phyloP scores from a whole-genome alignment of 2,113 vertebrate genomes.

The Merops nubicus region DNA sequence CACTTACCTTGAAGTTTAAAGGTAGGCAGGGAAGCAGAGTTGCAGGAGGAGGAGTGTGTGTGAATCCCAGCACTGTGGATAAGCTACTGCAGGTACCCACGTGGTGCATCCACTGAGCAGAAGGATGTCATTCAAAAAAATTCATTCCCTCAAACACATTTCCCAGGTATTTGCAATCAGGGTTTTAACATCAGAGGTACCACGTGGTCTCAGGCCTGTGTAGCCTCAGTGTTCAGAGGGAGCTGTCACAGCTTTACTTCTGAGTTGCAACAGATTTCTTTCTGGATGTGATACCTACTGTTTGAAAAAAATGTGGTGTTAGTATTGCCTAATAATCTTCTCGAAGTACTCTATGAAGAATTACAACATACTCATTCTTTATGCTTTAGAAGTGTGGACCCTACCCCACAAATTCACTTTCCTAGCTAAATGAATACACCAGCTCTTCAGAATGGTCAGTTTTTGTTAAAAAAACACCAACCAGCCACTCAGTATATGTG shows the following conservation, averaged over 20 bases:
- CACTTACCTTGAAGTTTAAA: background rate
- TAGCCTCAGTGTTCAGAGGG: background rate
- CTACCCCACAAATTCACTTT: background rate
- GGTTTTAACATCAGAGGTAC: background rate
- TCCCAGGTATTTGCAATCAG: background rate
- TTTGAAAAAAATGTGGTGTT: background rate
- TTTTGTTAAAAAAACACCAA: background rate
- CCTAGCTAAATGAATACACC: background rate
- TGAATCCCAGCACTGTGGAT: background rate
- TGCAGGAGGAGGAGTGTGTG: background rate
- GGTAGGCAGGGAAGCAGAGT: too few relatives aligned
- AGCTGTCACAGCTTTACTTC: background rate
- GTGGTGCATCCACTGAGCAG: background rate
- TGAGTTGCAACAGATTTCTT: background rate
- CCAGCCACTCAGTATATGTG: background rate
- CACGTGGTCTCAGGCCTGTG: background rate
- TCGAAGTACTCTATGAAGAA: background rate
- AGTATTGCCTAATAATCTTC: background rate
- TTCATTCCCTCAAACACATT: background rate
- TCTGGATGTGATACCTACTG: background rate
- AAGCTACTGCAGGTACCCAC: background rate
- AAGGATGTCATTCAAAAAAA: too few relatives aligned
- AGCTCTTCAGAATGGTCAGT: background rate
- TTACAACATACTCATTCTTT: background rate
- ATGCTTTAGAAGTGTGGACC: background rate